These are phyloP conservation scores for Acropternis orthonyx DNA, from an alignment of 2,797 vertebrate species.

Conservation along the genomic window DNA sequence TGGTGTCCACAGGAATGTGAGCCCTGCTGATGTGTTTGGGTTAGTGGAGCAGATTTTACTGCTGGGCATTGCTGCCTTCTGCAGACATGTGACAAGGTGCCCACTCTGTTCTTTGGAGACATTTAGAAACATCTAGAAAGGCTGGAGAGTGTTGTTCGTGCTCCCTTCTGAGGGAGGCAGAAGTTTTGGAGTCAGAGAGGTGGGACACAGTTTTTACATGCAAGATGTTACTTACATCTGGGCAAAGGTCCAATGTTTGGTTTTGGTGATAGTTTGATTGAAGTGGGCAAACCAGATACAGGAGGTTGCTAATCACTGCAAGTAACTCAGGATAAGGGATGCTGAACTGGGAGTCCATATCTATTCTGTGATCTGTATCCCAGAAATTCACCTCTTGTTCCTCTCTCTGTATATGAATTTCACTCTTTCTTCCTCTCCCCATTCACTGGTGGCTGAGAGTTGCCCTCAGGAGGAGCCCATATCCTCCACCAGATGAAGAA, in stretches of 20 bases:
- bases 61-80: neutral
- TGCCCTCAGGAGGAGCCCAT: neutral
- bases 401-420: neutral
- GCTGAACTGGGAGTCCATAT: fast-evolving
- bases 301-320: neutral
- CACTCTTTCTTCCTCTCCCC: neutral
- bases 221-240: neutral
- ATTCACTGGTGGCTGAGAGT: neutral
- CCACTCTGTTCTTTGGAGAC: neutral
- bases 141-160: neutral
- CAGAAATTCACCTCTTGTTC: neutral
- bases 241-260: neutral
- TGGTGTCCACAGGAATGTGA: neutral
- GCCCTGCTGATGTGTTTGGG: neutral
- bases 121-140: neutral
- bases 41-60: neutral
- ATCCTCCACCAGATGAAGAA: neutral
- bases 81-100: neutral
- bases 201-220: neutral
- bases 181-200: neutral
- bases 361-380: neutral
- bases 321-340: neutral
- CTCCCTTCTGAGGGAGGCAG: neutral
- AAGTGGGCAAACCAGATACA: neutral
- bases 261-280: neutral